Percentiles rank a stretch among this genome's conserved stretches.
These are phyloP conservation scores for Eristalinus aeneus DNA, from an alignment of 2,888 invertebrate species.

Conservation along the genomic window DNA sequence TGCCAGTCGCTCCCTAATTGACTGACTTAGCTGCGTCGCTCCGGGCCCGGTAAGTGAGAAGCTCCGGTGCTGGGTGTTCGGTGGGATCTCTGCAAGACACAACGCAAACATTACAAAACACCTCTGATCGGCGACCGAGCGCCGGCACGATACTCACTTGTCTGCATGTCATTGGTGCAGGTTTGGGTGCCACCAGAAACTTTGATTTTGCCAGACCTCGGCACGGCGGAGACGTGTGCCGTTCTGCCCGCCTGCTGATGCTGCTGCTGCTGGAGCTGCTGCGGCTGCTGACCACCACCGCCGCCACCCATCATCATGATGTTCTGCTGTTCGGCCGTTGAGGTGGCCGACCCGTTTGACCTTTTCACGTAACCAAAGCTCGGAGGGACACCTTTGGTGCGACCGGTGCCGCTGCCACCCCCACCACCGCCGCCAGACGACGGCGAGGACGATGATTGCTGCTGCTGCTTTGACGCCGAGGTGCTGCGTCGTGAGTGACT, in stretches of 20 bases:
- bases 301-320: constrained; percentile 77
- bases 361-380: constrained; percentile 93
- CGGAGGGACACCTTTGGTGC: constrained; percentile 90
- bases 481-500: constrained; percentile 79
- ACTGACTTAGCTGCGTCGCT: constrained; percentile 92
- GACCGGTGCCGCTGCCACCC: constrained; percentile 76
- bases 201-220: constrained; percentile 89
- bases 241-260: constrained; percentile 82
- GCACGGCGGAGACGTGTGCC: constrained; percentile 92
- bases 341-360: constrained; percentile 84
- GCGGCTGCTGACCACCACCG: constrained; percentile 59
- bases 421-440: constrained; percentile 77
- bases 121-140: not conserved
- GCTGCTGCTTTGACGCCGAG: constrained; percentile 73
- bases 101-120: constrained; percentile 15
- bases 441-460: constrained; percentile 60
- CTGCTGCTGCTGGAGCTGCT: constrained; percentile 45
- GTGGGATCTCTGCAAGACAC: constrained; percentile 82
- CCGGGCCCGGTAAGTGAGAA: constrained; percentile 92
- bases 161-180: constrained; percentile 88
- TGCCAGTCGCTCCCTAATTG: constrained; percentile 90
- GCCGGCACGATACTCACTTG: constrained; percentile 82
- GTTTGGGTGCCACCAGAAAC: constrained; percentile 95
- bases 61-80: constrained; percentile 90
- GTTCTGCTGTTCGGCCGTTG: constrained; percentile 79